Evolutionary conservation across 1,140 invertebrate genomes (phyloP).

Genomic region (Microplitis demolitor): DNA sequence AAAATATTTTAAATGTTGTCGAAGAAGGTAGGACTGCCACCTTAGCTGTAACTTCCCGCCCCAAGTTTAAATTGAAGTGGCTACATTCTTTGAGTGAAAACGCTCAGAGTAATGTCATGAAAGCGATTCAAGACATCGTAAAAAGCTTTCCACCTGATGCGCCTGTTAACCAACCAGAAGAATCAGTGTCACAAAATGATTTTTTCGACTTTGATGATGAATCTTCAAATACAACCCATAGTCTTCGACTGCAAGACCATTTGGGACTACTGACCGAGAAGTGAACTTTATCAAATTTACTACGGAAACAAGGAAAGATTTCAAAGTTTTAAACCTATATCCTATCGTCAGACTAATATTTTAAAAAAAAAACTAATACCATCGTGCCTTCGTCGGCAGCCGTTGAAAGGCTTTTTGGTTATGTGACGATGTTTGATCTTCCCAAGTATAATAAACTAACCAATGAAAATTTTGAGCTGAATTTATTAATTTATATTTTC

Average conservation of each 20-base stretch:
- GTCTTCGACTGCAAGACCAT: neutral
- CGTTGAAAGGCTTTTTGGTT: slow-evolving; percentile 20
- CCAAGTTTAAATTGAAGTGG: slow-evolving; percentile 9
- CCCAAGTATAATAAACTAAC: slow-evolving; percentile 20
- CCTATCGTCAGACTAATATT: slow-evolving; percentile 36
- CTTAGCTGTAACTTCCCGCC: neutral
- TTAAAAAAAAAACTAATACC: slow-evolving; percentile 18
- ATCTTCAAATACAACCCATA: neutral
- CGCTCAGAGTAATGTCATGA: neutral
- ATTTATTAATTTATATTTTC: too few relatives aligned
- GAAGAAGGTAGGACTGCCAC: neutral
- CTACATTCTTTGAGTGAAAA: too few relatives aligned
- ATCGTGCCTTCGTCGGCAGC: slow-evolving; percentile 23
- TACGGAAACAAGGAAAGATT: neutral
- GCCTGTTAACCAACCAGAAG: neutral
- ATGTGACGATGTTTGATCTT: slow-evolving; percentile 7
- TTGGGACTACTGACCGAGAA: neutral
- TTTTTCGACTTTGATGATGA: neutral
- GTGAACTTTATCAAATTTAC: neutral
- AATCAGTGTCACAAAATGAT: neutral
- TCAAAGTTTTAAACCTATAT: neutral
- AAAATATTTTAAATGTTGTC: neutral
- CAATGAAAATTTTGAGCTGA: slow-evolving; percentile 19
- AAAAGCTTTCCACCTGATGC: neutral
- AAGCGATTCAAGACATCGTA: neutral